Evolutionary conservation across 2,113 vertebrate species (phyloP).

Genomic region (Tachysurus vachellii): DNA sequence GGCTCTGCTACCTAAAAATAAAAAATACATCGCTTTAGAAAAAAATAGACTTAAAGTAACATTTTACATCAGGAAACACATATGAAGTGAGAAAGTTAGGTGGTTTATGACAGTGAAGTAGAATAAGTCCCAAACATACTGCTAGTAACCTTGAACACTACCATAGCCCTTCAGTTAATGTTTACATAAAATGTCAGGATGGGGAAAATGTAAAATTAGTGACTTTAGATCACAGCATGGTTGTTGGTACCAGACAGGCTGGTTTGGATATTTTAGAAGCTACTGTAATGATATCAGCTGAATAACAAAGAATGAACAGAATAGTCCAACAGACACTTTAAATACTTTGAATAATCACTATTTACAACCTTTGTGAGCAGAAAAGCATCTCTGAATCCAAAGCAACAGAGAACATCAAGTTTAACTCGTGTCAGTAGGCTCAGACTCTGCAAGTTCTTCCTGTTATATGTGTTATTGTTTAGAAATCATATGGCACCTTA

Average conservation of each 20-base stretch:
- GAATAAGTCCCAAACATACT: neutral
- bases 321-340: neutral
- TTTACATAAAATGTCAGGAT: neutral
- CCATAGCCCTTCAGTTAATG: neutral
- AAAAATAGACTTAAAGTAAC: neutral
- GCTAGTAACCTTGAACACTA: neutral
- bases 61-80: neutral
- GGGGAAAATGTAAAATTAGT: neutral
- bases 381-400: neutral
- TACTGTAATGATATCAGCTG: neutral
- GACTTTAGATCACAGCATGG: neutral
- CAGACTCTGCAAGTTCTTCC: neutral
- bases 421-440: neutral
- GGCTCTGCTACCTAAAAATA: neutral
- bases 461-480: neutral
- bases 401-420: neutral
- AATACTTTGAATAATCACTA: no score
- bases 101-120: neutral
- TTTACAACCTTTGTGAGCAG: neutral
- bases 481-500: neutral
- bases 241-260: neutral
- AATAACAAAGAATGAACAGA: neutral
- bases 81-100: neutral
- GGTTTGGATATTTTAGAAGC: neutral
- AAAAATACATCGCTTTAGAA: neutral